These are phyloP conservation scores for Sipha maydis DNA, from an alignment of 2,888 invertebrate genomes.

Conservation along the genomic window DNA sequence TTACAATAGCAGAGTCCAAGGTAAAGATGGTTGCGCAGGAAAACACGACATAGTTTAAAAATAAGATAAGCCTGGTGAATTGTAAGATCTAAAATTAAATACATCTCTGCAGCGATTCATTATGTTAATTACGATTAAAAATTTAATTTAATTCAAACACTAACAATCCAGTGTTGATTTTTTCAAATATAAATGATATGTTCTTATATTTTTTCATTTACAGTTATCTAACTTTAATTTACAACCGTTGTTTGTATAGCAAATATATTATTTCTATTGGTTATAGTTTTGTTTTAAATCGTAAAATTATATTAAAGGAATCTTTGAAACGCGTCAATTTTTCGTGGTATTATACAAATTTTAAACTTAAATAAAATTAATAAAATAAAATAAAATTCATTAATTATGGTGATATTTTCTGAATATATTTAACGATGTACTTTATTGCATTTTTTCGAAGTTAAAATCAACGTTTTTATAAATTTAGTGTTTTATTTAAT, in stretches of 20 bases:
- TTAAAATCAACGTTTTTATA: neutral
- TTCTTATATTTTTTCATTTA: neutral
- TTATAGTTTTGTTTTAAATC: neutral
- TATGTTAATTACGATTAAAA: neutral
- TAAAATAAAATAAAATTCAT: neutral
- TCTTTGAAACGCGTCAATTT: neutral
- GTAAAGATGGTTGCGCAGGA: neutral
- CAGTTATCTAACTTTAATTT: neutral
- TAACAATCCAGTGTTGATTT: neutral
- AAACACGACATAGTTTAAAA: neutral
- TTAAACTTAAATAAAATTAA: neutral
- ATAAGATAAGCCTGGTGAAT: neutral
- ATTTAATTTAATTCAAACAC: neutral
- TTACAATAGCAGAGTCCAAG: neutral
- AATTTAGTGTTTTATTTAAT: too few species aligned
- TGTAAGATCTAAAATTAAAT: neutral
- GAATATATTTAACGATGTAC: neutral
- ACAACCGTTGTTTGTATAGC: neutral
- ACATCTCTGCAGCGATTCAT: too few species aligned
- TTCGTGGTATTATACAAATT: neutral
- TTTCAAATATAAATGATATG: neutral
- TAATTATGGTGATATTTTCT: neutral
- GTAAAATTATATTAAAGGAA: neutral
- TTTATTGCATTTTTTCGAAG: neutral
- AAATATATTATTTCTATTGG: neutral